Evolutionary conservation across 2,113 vertebrate genomes (phyloP), one percentile per base, ranked within the genome.

Genomic region (Amphilophus citrinellus): DNA sequence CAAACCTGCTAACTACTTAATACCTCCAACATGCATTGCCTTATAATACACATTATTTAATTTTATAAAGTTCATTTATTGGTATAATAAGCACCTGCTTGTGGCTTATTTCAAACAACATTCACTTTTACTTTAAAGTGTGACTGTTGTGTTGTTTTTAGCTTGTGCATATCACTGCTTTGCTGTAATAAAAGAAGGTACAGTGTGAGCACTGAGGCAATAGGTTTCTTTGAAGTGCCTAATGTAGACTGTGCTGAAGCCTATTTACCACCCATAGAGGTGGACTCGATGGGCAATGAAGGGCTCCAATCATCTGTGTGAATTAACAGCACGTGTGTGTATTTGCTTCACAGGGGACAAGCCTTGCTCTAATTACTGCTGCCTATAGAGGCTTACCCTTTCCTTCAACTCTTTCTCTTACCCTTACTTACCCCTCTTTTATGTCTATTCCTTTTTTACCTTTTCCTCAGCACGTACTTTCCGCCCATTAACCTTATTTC

Each of bases 331-430:
- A 80, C 75, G 86, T 62, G 86, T 85, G 85, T 88, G 90, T 66
- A 17, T 92, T 63, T 77, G 79, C 65, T 79, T 87, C 90, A 82
- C 83, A 78, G 84, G 77, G 88, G 92, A 91, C 78, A 63, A 60
- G 88, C 62, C 84, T 87, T 1, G 66, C 87, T 89, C 86, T 93
- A 94, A 93, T 93, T 92, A 93, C 87, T 60, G 80, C 86, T 84
- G 78, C 88, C 80, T 81, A 82, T 83, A 73, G 11, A 87, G 73
- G 79, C 79, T 91, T 93, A 92, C 83, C 90, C 90, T 89, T 91
- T 82, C 79, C 77, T 84, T 90, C 89, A 88, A 84, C 89, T 85
- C 82, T 81, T 76, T 73, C 77, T 62, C 66, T 24, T 75, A 68
- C 77, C 53, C 57, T 73, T 71, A 47, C 81, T 91, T 82, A 82